Evolutionary conservation across 53 echinoderm and acorn worm species (phyloP).

Genomic region (Holothuria leucospilota): DNA sequence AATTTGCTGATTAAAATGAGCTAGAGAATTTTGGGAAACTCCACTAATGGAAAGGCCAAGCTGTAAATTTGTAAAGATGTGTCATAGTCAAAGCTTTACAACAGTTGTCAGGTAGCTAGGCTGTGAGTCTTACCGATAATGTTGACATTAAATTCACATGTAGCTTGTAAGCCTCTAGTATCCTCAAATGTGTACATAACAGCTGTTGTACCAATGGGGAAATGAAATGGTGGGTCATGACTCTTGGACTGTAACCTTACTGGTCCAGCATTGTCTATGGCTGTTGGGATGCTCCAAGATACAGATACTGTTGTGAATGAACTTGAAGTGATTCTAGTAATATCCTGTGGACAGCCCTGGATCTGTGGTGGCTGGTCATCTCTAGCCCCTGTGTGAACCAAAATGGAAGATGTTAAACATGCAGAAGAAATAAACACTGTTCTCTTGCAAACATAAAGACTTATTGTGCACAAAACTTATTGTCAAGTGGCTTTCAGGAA

Average conservation of each 20-base stretch:
- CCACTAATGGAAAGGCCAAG: too few relatives aligned
- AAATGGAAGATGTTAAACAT: not conserved
- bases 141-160: constrained; percentile 66
- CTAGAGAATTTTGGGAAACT: too few relatives aligned
- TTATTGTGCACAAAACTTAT: too few relatives aligned
- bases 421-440: too few relatives aligned
- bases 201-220: constrained; percentile 54
- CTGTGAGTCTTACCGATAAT: constrained; percentile 58
- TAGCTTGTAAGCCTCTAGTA: constrained; percentile 42
- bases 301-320: constrained; percentile 35
- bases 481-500: too few relatives aligned
- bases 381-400: not conserved
- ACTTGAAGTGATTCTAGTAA: constrained; percentile 34
- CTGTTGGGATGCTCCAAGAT: constrained; percentile 64
- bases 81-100: too few relatives aligned
- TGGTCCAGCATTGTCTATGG: constrained; percentile 64
- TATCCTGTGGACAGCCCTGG: constrained; percentile 60
- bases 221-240: constrained; percentile 41
- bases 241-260: not conserved
- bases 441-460: too few relatives aligned
- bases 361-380: constrained; percentile 63
- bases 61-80: too few relatives aligned
- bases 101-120: too few relatives aligned
- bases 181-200: constrained; percentile 78
- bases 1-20: too few relatives aligned